Evolutionary conservation across 1,140 invertebrate species (phyloP), one percentile per base, ranked within the genome.

Genomic region (Sogatella furcifera): DNA sequence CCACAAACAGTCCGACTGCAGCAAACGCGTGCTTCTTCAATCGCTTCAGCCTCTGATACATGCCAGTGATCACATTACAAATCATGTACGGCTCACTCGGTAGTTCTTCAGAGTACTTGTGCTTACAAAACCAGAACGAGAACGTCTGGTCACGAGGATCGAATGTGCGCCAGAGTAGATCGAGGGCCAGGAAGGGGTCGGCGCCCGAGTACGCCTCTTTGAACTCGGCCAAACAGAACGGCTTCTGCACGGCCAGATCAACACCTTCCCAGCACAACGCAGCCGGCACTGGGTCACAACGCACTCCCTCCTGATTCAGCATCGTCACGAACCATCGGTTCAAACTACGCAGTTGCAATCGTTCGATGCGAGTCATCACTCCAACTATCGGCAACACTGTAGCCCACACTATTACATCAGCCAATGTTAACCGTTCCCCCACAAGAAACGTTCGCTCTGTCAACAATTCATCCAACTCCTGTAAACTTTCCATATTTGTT

Each of bases 261-360:
- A 49, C 15, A 15, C 21, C 46, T 15, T 49, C 46, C 15, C 21
- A 49, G 14, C 21, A 19, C 3, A 49, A 17, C 24, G 31, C 22
- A 41, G 15, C 52, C 38, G 41, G 55, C 31, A 60, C 24, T 10
- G 41, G 22, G 15, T 53, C 52, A 55, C 65, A 46, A 9, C 61
- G 65, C 10, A 72, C 49, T 6, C 71, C 77, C 22, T 70, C 70
- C 69, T 81, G 84, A 69, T 87, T 83, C 41, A 87, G 68, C 28
- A 89, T 73, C 8, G 85, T 90, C 21, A 71, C 74, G 68, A 89
- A 90, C 86, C 86, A 91, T 63, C 86, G 75, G 55, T 78, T 81
- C 2, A 83, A 70, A 71, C 86, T 85, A 9, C 64, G 57, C 67
- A 74, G 85, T 24, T 76, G 71, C 56, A 77, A 73, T 52, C 78